A percentile compares a stretch with the other conserved stretches of the same genome.
phyloP scores from a whole-genome alignment of 1,140 invertebrate genomes.

The Solenopsis invicta region DNA sequence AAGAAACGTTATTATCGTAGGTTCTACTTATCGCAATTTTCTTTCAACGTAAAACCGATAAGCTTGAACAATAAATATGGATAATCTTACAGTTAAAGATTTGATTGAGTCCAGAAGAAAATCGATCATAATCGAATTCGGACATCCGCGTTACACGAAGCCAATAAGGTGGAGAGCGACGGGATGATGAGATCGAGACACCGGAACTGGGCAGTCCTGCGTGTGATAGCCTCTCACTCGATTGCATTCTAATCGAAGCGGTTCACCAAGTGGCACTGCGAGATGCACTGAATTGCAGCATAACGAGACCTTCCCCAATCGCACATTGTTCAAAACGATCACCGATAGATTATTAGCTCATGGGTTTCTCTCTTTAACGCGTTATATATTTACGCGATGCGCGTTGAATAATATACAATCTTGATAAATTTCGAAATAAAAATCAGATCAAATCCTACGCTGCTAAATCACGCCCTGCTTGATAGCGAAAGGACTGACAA shows the following conservation, averaged over 20 bases:
- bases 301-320: background rate
- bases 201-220: slow-evolving; percentile 69
- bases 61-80: slow-evolving; percentile 41
- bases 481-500: slow-evolving; percentile 5
- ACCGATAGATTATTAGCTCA: background rate
- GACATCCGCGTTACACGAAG: slow-evolving; percentile 28
- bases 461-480: background rate
- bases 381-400: background rate
- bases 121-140: slow-evolving; percentile 36
- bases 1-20: background rate
- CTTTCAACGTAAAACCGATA: background rate
- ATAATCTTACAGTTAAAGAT: slow-evolving; percentile 5
- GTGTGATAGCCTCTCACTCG: slow-evolving; percentile 77
- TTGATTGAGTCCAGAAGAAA: slow-evolving; percentile 29
- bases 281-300: slow-evolving; percentile 7
- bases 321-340: background rate
- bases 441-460: slow-evolving; percentile 21
- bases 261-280: slow-evolving; percentile 10
- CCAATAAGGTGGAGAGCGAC: slow-evolving; percentile 64
- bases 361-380: background rate
- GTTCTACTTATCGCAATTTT: slow-evolving; percentile 5
- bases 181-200: slow-evolving; percentile 60
- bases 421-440: slow-evolving; percentile 52
- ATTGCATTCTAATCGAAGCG: slow-evolving; percentile 77
- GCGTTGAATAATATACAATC: too few relatives aligned